Percentiles rank a stretch among this genome's conserved stretches.
These are phyloP conservation scores for Tenodera sinensis DNA, from an alignment of 2,888 invertebrate genomes.

Conservation along the genomic window DNA sequence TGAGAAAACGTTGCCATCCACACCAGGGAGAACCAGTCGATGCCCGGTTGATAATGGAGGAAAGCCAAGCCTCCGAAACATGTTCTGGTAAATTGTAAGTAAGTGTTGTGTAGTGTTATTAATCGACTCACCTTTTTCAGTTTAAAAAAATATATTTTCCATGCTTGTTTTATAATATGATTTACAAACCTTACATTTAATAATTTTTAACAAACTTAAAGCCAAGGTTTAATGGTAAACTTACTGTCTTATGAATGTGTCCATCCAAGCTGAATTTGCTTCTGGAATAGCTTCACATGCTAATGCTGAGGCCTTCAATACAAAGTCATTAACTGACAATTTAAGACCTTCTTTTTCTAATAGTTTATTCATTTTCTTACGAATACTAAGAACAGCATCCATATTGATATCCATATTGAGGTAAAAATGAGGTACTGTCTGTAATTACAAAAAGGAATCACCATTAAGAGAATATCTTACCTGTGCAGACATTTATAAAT, in stretches of 20 bases:
- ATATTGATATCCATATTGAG: slow-evolving; percentile 81
- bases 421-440: slow-evolving; percentile 96
- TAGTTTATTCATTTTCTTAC: slow-evolving; percentile 74
- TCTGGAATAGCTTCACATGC: slow-evolving; percentile 88
- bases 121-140: too few species aligned
- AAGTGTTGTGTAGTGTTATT: too few species aligned
- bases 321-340: slow-evolving; percentile 92
- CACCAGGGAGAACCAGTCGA: too few species aligned
- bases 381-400: slow-evolving; percentile 67
- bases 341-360: slow-evolving; percentile 77
- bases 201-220: too few species aligned
- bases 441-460: slow-evolving; percentile 37
- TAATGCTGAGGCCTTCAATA: slow-evolving; percentile 88
- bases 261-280: slow-evolving; percentile 95
- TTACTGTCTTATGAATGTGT: slow-evolving; percentile 86
- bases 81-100: too few species aligned
- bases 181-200: background rate
- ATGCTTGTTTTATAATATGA: background rate
- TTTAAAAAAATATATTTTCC: too few species aligned
- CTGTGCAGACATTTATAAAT: too few species aligned
- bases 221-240: slow-evolving; percentile 39
- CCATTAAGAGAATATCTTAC: too few species aligned
- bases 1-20: too few species aligned
- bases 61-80: too few species aligned
- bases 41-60: too few species aligned